Evolutionary conservation across 2,113 vertebrate species (phyloP).

Genomic region (Panthera leo): DNA sequence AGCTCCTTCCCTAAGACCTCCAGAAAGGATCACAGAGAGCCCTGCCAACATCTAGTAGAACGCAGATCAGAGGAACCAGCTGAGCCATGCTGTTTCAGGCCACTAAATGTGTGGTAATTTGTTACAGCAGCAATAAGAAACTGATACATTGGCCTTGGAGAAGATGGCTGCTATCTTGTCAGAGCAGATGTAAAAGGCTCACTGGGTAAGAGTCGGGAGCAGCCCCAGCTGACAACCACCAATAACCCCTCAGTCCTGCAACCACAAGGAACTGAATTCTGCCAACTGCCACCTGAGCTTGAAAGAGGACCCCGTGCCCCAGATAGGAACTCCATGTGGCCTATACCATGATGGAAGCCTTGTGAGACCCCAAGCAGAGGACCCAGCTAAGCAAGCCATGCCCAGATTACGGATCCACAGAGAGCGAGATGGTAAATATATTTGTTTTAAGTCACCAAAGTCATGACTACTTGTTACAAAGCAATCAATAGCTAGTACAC

Average conservation of each 20-base stretch:
- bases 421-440: background rate
- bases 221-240: background rate
- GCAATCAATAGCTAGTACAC: background rate
- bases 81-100: background rate
- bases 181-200: background rate
- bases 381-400: background rate
- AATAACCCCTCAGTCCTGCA: background rate
- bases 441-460: background rate
- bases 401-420: background rate
- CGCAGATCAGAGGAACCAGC: background rate
- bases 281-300: background rate
- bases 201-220: background rate
- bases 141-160: background rate
- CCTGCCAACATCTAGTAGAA: background rate
- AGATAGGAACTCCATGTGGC: background rate
- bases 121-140: background rate
- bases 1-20: background rate
- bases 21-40: background rate
- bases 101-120: background rate
- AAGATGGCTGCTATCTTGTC: background rate
- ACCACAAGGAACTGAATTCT: background rate
- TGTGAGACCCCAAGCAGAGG: background rate
- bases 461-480: background rate
- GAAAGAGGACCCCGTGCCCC: background rate
- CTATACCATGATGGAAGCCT: background rate